Evolutionary conservation across 2,888 invertebrate genomes (phyloP), one percentile per base, ranked within the genome.

Genomic region (Antitype chi): DNA sequence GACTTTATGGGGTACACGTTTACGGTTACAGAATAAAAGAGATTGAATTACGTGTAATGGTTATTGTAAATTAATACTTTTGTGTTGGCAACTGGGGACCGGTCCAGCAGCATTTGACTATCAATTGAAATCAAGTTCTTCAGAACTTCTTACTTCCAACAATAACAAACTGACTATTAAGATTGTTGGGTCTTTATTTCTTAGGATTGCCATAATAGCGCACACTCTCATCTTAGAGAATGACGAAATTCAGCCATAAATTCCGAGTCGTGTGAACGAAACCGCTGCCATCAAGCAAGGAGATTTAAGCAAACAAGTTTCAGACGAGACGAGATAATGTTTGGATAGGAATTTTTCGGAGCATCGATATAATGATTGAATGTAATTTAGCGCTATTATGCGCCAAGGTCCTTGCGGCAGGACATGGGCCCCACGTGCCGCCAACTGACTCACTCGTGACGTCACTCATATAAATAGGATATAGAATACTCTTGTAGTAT

Each of bases 371-470:
- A 85, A 84, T 86, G 84, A 87, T 80, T 87, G 87, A 87, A 81
- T 78, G 69, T 89, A 86, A 87, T 91, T 88, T 87, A 79, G 85
- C 86, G 80, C 84, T 85, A 85, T 83, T 88, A 85, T 87, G 81
- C 84, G 64, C 72, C 91, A 90, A 91, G 91, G 91, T 87, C 90
- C 88, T 87, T 74, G 86, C 80, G 88, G 71, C 90, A 92, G 92
- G 92, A 92, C 91, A 88, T 73, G 87, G 79, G 85, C 87, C 87
- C 81, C 81, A 85, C 86, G 87, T 86, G 85, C 80, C 86, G 80
- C 63, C 71, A 72, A 81, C 82, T 92, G 92, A 92, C 81, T 92
- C 91, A 92, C 38, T 32, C 28, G 66, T 89, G 89, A 89, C 92
- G 90, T 90, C 90, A 91, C 73, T 64, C 64, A 68, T 83, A 85